Percentiles rank a stretch among this genome's conserved stretches.
phyloP scores from a whole-genome alignment of 64 coral and sea anemone genomes.

The Actinia tenebrosa region DNA sequence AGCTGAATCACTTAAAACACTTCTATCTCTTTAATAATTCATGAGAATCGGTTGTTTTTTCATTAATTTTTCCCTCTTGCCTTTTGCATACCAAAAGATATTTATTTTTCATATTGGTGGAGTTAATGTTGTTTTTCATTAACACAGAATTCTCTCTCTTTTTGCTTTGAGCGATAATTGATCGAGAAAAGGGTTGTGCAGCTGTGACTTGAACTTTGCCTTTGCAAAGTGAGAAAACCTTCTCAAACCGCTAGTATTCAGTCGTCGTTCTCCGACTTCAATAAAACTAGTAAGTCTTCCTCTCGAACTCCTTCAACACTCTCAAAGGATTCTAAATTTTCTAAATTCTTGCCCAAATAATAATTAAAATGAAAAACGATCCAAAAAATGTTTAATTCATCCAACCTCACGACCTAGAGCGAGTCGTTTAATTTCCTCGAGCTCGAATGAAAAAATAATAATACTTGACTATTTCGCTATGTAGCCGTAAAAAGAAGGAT shows the following conservation, averaged over 20 bases:
- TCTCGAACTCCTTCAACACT: background rate
- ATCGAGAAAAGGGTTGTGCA: background rate
- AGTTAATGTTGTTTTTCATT: constrained; percentile 5
- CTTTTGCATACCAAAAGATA: background rate
- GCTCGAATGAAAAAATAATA: background rate
- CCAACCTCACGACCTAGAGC: background rate
- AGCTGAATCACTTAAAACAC: background rate
- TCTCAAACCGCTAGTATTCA: background rate
- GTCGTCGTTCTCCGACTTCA: background rate
- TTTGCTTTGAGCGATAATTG: background rate
- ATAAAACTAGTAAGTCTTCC: background rate
- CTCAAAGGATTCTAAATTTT: background rate
- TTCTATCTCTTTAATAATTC: background rate
- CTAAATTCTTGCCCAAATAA: background rate
- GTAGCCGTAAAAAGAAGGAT: background rate
- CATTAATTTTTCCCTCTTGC: background rate
- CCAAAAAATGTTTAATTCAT: background rate
- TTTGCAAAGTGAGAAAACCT: background rate
- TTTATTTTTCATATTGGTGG: constrained; percentile 7
- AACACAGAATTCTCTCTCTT: background rate
- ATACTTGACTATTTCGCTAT: background rate
- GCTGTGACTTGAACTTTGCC: background rate
- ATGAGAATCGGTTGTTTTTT: background rate
- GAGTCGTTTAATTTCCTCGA: background rate
- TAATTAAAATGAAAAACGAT: background rate